Conservation (phyloP, 1,140 invertebrate genomes). For the Lepidurus couesii region DNA sequence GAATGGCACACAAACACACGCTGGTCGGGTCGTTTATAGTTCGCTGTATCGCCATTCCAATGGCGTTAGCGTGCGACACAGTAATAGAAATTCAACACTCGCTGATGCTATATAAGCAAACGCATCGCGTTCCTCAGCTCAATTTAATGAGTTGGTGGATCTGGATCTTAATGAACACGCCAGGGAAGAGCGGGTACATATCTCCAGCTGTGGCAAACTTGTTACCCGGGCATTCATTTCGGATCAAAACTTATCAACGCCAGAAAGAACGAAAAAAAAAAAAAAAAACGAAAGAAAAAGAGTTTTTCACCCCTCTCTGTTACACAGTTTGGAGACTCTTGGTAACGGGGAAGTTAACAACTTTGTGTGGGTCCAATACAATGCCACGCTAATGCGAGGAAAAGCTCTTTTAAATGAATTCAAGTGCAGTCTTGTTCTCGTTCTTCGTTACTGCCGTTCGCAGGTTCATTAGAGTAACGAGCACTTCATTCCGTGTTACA, state of each 20-base stretch:
- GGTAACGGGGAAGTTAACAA: not conserved
- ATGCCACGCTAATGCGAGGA: not conserved
- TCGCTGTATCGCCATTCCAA: too few relatives aligned
- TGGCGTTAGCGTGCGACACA: not conserved
- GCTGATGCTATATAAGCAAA: not conserved
- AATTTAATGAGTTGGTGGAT: not conserved
- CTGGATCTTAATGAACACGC: not conserved
- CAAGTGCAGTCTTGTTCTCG: not conserved
- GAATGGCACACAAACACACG: too few relatives aligned
- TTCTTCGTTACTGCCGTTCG: not conserved
- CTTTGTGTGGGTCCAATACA: not conserved
- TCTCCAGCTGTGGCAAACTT: not conserved
- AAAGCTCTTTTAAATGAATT: not conserved
- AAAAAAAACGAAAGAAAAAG: not conserved
- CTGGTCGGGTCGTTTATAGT: too few relatives aligned
- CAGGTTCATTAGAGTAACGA: conserved; percentile 15
- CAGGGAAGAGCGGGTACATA: not conserved
- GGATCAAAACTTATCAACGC: not conserved
- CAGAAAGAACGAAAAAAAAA: not conserved
- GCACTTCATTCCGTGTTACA: not conserved
- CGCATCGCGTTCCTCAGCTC: not conserved
- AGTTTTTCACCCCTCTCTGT: too few relatives aligned
- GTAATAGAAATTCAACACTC: conserved; percentile 19
- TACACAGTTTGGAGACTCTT: too few relatives aligned
- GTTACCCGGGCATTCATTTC: conserved; percentile 16